A percentile compares a stretch with the other conserved stretches of the same genome.
Evolutionary conservation across 1,140 invertebrate species (phyloP).

Genomic region (Drosophila azteca): DNA sequence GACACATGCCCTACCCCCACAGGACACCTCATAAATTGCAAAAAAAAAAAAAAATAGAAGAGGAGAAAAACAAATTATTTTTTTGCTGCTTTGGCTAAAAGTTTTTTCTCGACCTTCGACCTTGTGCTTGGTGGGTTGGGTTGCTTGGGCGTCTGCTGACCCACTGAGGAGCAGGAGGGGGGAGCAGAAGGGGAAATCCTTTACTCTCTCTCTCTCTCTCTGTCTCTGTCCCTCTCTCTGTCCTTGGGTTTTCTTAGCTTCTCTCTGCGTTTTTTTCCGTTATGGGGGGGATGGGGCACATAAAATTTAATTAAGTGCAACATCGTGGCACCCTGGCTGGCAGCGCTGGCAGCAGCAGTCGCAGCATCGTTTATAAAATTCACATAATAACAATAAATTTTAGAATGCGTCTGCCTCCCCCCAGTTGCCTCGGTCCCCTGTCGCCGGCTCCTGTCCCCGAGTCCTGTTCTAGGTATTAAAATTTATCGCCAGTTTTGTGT

Average conservation of each 20-base stretch:
- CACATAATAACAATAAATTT: conserved; percentile 83
- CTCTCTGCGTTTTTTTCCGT: conserved; percentile 13
- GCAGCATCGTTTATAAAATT: conserved; percentile 80
- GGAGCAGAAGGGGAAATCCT: conserved; percentile 48
- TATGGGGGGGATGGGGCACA: conserved; percentile 50
- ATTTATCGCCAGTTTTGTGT: conserved; percentile 74
- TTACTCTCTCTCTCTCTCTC: conserved; percentile 18
- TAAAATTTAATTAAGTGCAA: conserved; percentile 83
- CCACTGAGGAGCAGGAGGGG: neutral
- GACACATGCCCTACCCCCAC: neutral
- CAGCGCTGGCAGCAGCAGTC: conserved; percentile 39
- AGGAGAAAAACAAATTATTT: conserved; percentile 43
- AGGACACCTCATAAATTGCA: conserved; percentile 37
- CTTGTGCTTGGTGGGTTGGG: neutral
- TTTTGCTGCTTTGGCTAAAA: conserved; percentile 35
- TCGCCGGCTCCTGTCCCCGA: conserved; percentile 1
- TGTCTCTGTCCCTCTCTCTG: neutral
- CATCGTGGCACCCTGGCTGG: conserved; percentile 35
- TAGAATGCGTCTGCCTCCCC: conserved; percentile 65
- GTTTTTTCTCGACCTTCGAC: conserved; percentile 9
- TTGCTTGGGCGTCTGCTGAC: conserved; percentile 26
- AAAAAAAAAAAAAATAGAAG: neutral
- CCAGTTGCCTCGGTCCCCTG: neutral
- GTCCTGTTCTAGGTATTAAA: conserved; percentile 67
- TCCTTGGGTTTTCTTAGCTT: neutral